phyloP scores from a whole-genome alignment of 2,888 invertebrate genomes.

The Branchellion lobata region DNA sequence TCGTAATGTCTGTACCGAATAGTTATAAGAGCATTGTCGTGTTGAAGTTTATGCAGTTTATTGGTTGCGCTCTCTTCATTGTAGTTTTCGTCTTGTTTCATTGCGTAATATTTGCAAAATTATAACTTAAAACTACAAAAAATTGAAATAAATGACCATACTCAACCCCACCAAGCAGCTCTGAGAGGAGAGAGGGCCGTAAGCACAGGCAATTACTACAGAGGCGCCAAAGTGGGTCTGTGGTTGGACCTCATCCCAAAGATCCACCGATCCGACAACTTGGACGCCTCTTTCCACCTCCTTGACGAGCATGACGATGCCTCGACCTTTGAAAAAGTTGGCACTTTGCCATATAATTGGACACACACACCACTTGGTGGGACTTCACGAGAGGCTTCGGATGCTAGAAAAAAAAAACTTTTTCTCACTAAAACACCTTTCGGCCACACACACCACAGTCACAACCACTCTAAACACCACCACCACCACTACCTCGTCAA shows the following conservation, averaged over 20 bases:
- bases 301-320: slow-evolving; percentile 78
- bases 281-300: slow-evolving; percentile 81
- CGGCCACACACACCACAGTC: not conserved
- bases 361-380: not conserved
- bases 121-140: no score
- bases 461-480: not conserved
- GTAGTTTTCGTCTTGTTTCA: no score
- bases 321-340: slow-evolving; percentile 23
- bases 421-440: not conserved
- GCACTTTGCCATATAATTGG: slow-evolving; percentile 30
- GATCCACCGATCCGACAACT: slow-evolving; percentile 75
- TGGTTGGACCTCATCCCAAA: slow-evolving; percentile 93
- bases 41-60: no score
- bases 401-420: not conserved
- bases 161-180: no score
- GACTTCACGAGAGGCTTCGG: not conserved
- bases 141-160: no score
- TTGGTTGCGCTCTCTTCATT: no score
- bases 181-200: not conserved
- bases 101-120: no score
- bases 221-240: slow-evolving; percentile 89
- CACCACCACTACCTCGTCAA: not conserved
- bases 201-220: slow-evolving; percentile 78
- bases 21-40: no score
- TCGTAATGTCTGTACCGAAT: no score